Evolutionary conservation across 92 coral and sea anemone species (phyloP), one percentile per base, ranked within the genome.

Genomic region (Paragorgia papillata): DNA sequence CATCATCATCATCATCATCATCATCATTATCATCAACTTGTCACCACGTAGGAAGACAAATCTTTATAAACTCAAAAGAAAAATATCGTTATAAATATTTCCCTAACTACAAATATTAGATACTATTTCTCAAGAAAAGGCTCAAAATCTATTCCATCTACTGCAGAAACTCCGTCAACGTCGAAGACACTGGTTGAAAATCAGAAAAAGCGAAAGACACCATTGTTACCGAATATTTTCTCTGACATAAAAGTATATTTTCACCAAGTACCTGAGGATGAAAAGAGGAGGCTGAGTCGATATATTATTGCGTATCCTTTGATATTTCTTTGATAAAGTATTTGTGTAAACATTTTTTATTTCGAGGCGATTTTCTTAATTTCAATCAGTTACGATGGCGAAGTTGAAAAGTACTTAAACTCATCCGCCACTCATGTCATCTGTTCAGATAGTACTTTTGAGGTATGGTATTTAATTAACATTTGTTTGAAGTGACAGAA

Each of bases 271-370:
- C 57, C 75, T 25, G 89, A 84, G 17, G 88, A 82, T 20, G 61
- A 69, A 20, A 57, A 54, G 63, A 91, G 80, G 79, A 85, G 33
- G 54, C 79, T 91, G 13, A 68, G 82, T 0, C 84, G 97, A n/a
- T 89, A 86, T 60, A 66, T 91, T 54, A 73, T 91, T 64, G 97
- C 97, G 87, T 91, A 91, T 91, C 97, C 97, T 91, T 84, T 77
- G 1, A 17, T 2, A 14, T 25, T 26, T 58, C 21, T 58, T 18
- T 0, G 25, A 24, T 61, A 2, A 18, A 22, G 19, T 61, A 17
- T 60, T 17, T 19, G 32, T 2, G 28, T n/a, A 9, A 2, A 9
- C 14, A 18, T 58, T 58, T 17, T 4, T 0, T 8, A 7, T 39
- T 39, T 66, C 40, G 37, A 9, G 53, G 17, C 54, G 37, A n/a